Percentiles rank a stretch among this genome's conserved stretches.
Evolutionary conservation across 2,888 invertebrate genomes (phyloP).

Genomic region (Nipponacmea schrenckii): DNA sequence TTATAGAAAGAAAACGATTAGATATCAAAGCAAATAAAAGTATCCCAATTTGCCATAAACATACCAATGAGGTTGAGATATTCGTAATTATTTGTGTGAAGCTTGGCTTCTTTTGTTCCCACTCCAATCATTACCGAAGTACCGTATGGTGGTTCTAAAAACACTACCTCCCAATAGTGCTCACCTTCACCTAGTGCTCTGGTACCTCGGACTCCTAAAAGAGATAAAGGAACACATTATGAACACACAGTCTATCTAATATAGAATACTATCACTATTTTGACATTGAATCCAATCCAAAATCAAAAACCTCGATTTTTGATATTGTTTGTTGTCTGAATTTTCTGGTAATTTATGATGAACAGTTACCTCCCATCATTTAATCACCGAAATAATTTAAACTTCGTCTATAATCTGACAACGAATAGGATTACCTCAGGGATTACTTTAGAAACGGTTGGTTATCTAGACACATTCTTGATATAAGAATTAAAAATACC

Average conservation of each 20-base stretch:
- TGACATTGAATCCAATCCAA: background rate
- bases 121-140: conserved; percentile 61
- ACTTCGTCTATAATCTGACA: too few species aligned
- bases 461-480: too few species aligned
- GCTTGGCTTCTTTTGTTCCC: conserved; percentile 46
- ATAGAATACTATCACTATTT: too few species aligned
- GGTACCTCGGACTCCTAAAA: conserved; percentile 45
- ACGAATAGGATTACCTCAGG: too few species aligned
- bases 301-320: background rate
- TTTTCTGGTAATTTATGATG: too few species aligned
- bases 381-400: too few species aligned
- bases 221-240: background rate
- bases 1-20: too few species aligned
- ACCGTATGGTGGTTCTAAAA: conserved; percentile 54
- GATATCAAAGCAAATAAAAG: too few species aligned
- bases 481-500: too few species aligned
- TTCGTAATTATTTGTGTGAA: conserved; percentile 44
- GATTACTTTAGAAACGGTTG: too few species aligned
- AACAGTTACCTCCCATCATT: too few species aligned
- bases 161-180: conserved; percentile 58
- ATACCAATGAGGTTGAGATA: conserved; percentile 56
- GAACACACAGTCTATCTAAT: background rate
- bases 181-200: conserved; percentile 51
- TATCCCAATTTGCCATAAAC: conserved; percentile 15
- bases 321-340: too few species aligned